phyloP scores from a whole-genome alignment of 1,140 invertebrate genomes.

The Pogonomyrmex californicus region DNA sequence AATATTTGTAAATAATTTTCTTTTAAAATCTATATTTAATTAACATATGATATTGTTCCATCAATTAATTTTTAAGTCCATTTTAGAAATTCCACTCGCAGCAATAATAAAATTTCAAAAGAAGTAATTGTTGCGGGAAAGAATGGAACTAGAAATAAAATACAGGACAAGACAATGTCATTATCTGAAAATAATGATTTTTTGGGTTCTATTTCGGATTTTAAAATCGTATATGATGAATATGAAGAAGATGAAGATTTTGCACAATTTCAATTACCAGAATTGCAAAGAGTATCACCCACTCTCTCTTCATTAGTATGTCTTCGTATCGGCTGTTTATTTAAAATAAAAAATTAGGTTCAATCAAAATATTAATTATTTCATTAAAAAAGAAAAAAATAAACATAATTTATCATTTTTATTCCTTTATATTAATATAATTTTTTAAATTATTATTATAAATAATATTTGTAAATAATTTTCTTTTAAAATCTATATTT shows the following conservation, averaged over 20 bases:
- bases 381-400: neutral
- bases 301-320: constrained; percentile 45
- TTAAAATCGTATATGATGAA: constrained; percentile 63
- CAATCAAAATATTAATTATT: neutral
- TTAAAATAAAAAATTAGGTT: neutral
- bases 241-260: constrained; percentile 67
- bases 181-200: neutral
- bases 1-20: neutral
- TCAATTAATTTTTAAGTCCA: neutral
- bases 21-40: neutral
- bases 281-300: constrained; percentile 8
- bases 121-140: neutral
- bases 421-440: neutral
- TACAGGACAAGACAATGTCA: neutral
- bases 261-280: neutral
- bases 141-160: neutral
- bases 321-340: neutral
- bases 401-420: neutral
- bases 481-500: neutral
- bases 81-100: constrained; percentile 5
- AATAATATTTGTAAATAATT: neutral
- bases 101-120: neutral
- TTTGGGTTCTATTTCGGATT: neutral
- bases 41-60: neutral
- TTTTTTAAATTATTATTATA: neutral